Evolutionary conservation across 2,888 invertebrate species (phyloP).

Genomic region (Chorisops tibialis): DNA sequence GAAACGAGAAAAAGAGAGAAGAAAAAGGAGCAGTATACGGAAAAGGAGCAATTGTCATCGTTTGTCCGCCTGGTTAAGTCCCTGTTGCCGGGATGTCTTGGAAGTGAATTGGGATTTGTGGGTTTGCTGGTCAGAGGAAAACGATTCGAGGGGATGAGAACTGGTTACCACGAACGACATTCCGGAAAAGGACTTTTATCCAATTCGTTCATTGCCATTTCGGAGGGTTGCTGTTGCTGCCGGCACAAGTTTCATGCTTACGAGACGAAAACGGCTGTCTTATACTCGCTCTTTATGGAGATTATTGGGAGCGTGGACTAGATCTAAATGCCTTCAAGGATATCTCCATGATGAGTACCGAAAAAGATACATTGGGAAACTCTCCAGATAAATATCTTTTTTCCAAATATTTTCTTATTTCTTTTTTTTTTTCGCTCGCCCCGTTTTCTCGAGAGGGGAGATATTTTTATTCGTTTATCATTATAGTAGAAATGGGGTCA

Average conservation of each 20-base stretch:
- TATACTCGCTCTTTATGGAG: conserved; percentile 26
- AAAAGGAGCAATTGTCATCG: conserved; percentile 16
- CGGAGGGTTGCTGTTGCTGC: conserved; percentile 14
- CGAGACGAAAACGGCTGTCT: conserved; percentile 33
- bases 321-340: background rate
- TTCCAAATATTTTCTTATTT: too few species aligned
- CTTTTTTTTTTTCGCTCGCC: too few species aligned
- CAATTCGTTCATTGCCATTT: conserved; percentile 31
- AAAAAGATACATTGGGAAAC: too few species aligned
- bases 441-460: background rate
- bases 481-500: conserved; percentile 20
- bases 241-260: conserved; percentile 28
- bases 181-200: conserved; percentile 31
- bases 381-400: conserved; percentile 7
- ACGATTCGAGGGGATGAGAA: conserved; percentile 4
- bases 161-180: conserved; percentile 19
- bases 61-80: conserved; percentile 24
- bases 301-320: conserved; percentile 14
- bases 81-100: background rate
- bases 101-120: too few species aligned
- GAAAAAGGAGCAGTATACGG: background rate
- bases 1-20: background rate
- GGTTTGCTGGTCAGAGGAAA: conserved; percentile 1
- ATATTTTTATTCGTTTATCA: conserved; percentile 24
- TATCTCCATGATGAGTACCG: too few species aligned